Percentiles rank a stretch among this genome's conserved stretches.
phyloP scores from a whole-genome alignment of 2,113 vertebrate genomes.

The Girardinichthys multiradiatus region DNA sequence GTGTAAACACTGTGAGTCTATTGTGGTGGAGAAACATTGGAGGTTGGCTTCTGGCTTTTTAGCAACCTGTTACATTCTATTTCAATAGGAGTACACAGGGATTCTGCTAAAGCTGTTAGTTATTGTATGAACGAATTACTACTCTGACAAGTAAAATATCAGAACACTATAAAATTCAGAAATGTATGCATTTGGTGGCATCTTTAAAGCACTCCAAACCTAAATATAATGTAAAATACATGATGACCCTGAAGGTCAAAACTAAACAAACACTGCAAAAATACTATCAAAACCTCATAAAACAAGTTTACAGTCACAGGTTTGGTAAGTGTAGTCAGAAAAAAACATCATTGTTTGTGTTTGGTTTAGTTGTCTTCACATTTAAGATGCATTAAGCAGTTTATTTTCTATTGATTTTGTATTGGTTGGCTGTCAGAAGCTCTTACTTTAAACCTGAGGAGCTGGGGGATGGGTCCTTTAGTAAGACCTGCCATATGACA shows the following conservation, averaged over 20 bases:
- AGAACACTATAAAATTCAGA: neutral
- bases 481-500: constrained; percentile 28
- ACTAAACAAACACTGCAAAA: neutral
- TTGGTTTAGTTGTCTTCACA: neutral
- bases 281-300: neutral
- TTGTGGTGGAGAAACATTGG: constrained; percentile 42
- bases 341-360: neutral
- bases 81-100: neutral
- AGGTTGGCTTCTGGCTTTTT: neutral
- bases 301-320: neutral
- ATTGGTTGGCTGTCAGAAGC: constrained; percentile 28
- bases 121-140: neutral
- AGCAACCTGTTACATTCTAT: neutral
- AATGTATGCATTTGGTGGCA: neutral
- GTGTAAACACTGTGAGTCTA: constrained; percentile 27
- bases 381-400: neutral
- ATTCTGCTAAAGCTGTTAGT: neutral
- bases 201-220: neutral
- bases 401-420: neutral
- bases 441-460: neutral
- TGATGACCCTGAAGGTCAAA: neutral
- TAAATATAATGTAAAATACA: neutral
- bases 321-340: neutral
- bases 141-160: neutral
- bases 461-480: constrained; percentile 24